A percentile compares a stretch with the other conserved stretches of the same genome.
phyloP scores from a whole-genome alignment of 2,113 vertebrate genomes.

The Eptatretus burgeri region DNA sequence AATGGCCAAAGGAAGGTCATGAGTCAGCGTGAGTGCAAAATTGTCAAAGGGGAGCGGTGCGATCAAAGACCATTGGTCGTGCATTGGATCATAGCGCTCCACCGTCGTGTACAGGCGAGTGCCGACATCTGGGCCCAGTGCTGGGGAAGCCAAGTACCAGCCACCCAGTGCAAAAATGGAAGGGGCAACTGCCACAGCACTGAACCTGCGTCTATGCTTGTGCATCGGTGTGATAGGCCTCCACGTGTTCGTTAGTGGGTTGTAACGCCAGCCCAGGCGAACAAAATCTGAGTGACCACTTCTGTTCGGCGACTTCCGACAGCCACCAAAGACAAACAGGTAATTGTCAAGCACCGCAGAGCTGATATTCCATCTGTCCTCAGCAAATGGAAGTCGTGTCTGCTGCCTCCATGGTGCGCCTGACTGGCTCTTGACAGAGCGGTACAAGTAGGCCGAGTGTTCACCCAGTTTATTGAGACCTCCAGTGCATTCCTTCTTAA shows the following conservation, averaged over 20 bases:
- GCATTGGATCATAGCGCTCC: conserved; percentile 27
- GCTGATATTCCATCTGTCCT: conserved; percentile 36
- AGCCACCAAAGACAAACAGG: conserved; percentile 26
- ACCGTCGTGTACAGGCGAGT: conserved; percentile 25
- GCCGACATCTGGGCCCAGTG: conserved; percentile 20
- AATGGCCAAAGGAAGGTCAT: conserved; percentile 23
- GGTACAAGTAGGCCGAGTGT: neutral
- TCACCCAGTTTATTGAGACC: conserved; percentile 14
- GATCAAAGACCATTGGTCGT: conserved; percentile 21
- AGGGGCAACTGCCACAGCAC: conserved; percentile 21
- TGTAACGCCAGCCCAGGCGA: conserved; percentile 27
- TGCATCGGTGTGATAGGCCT: conserved; percentile 17
- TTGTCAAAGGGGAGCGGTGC: conserved; percentile 25
- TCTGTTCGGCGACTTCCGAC: conserved; percentile 16
- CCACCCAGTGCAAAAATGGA: conserved; percentile 26
- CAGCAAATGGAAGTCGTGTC: conserved; percentile 21
- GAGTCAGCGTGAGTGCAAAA: conserved; percentile 25
- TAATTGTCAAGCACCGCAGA: conserved; percentile 26
- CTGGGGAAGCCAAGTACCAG: conserved; percentile 24
- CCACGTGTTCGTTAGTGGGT: conserved; percentile 21
- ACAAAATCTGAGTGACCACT: conserved; percentile 22
- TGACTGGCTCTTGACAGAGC: conserved; percentile 11
- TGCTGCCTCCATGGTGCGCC: conserved; percentile 14
- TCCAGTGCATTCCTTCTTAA: conserved; percentile 19
- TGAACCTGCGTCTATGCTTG: conserved; percentile 30